Conservation (phyloP, 2,797 vertebrate species). For the Labroides dimidiatus region DNA sequence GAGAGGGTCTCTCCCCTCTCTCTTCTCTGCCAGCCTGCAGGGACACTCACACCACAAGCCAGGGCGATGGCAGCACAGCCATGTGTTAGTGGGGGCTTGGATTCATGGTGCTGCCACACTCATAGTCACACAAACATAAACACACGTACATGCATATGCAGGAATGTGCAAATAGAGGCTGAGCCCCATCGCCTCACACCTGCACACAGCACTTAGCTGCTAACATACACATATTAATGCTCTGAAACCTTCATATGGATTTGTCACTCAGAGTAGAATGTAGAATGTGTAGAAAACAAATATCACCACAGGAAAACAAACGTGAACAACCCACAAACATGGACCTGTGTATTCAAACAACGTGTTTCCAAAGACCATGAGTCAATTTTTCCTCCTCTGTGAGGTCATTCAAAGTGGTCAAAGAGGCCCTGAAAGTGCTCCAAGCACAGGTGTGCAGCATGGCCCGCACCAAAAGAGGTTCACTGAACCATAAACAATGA, state of each 20-base stretch:
- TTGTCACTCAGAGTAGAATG: conserved; percentile 14
- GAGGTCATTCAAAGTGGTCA: conserved; percentile 68
- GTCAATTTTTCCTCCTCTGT: conserved; percentile 26
- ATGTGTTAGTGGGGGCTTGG: conserved; percentile 71
- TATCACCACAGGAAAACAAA: conserved; percentile 10
- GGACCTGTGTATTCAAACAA: conserved; percentile 10
- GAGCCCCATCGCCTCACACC: conserved; percentile 14
- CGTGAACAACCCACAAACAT: not conserved
- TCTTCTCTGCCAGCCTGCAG: conserved; percentile 76
- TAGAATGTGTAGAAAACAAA: conserved; percentile 13
- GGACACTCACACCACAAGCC: conserved; percentile 71
- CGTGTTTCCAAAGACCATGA: not conserved
- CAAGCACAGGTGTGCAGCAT: conserved; percentile 84
- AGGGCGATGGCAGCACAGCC: conserved; percentile 70
- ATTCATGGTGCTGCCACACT: conserved; percentile 50
- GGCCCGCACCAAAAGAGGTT: conserved; percentile 75
- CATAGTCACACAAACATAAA: conserved; percentile 67
- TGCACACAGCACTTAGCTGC: conserved; percentile 10
- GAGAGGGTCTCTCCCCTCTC: conserved; percentile 73
- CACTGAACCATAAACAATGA: conserved; percentile 86
- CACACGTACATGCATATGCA: conserved; percentile 53
- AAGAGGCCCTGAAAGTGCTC: conserved; percentile 73
- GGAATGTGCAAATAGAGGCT: conserved; percentile 51
- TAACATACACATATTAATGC: conserved; percentile 8
- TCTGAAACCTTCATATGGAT: conserved; percentile 2